Percentiles rank a stretch among this genome's conserved stretches.
Conservation (phyloP, 2,888 invertebrate species). For the Pediacus dermestoides region DNA sequence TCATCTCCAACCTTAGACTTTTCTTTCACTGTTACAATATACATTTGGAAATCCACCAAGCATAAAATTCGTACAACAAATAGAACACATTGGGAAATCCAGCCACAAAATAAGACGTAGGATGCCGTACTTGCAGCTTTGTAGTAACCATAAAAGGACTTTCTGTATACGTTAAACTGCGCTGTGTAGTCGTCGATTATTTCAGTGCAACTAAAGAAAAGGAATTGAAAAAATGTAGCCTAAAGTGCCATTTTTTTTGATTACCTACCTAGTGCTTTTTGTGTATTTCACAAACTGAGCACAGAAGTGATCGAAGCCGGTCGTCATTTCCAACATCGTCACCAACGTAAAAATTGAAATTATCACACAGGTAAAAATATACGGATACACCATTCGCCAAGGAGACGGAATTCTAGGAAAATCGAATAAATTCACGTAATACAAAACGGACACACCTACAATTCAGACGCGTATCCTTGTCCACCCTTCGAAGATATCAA, state of each 20-base stretch:
- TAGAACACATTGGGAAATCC: conserved; percentile 29
- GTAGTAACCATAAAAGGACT: no score
- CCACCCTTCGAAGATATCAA: conserved; percentile 36
- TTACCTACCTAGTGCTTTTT: conserved; percentile 28
- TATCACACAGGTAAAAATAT: conserved; percentile 23
- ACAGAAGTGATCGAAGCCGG: conserved; percentile 34
- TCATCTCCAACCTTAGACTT: background rate
- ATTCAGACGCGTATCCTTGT: conserved; percentile 24
- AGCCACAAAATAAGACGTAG: conserved; percentile 25
- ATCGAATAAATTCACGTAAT: conserved; percentile 1
- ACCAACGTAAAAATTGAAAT: conserved; percentile 24
- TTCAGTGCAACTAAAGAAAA: conserved; percentile 30
- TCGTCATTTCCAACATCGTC: conserved; percentile 16
- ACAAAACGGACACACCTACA: conserved; percentile 27
- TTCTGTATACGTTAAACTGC: no score
- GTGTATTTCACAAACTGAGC: conserved; percentile 29
- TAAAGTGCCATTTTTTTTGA: background rate
- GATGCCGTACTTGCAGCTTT: no score
- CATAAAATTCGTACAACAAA: conserved; percentile 30
- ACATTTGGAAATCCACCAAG: conserved; percentile 32
- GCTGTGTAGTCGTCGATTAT: conserved; percentile 34
- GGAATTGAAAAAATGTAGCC: background rate
- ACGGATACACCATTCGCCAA: conserved; percentile 36
- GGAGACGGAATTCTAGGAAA: conserved; percentile 32
- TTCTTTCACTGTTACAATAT: conserved; percentile 11